Conservation (phyloP, 2,888 invertebrate genomes). For the Noctua janthe region DNA sequence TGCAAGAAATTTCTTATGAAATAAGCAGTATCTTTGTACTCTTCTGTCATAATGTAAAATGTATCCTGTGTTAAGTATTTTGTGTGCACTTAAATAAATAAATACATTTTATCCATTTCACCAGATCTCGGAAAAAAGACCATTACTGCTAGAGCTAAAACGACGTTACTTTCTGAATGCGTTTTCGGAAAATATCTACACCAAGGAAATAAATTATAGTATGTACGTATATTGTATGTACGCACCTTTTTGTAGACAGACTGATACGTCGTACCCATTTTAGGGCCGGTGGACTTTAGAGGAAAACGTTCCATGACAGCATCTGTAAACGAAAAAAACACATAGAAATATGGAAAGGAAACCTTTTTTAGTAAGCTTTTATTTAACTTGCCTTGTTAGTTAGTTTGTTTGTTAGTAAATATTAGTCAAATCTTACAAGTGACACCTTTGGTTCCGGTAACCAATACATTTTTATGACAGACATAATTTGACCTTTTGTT, state of each 20-base stretch:
- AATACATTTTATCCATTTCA: no score
- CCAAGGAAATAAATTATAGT: neutral
- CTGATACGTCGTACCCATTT: conserved; percentile 85
- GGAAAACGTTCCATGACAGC: conserved; percentile 86
- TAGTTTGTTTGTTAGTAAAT: no score
- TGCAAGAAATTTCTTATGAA: no score
- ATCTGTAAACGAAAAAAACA: conserved; percentile 64
- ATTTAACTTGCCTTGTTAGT: no score
- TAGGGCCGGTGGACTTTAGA: conserved; percentile 82
- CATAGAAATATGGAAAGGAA: neutral
- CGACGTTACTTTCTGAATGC: neutral
- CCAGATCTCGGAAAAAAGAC: no score
- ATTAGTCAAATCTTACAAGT: no score
- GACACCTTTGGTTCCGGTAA: no score
- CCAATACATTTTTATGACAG: no score
- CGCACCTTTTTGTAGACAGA: conserved; percentile 87
- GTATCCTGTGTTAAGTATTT: no score
- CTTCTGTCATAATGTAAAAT: no score
- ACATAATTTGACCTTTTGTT: neutral
- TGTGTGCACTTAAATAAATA: no score
- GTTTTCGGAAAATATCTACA: neutral
- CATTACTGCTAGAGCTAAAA: neutral
- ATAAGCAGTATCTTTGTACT: no score
- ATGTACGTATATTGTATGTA: neutral
- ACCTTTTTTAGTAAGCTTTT: neutral